Conservation (phyloP, 2,113 vertebrate genomes). For the Athene noctua region DNA sequence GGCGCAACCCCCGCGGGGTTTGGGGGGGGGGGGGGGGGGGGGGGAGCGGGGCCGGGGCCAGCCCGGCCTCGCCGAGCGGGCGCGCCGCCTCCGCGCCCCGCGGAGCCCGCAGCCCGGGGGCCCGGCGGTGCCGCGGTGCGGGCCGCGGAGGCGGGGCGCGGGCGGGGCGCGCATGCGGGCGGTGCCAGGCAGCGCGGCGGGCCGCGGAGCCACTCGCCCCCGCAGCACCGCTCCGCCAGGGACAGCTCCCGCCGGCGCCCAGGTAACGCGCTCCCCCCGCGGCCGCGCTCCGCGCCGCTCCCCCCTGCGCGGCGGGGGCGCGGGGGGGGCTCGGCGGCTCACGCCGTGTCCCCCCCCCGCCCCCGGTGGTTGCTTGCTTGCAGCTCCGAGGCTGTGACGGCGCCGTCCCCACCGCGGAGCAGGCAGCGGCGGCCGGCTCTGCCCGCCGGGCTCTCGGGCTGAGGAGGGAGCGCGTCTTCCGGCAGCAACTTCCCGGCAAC, state of each 20-base stretch:
- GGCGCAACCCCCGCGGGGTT: not conserved
- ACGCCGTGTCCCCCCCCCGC: not conserved
- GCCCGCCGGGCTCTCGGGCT: slow-evolving; percentile 55
- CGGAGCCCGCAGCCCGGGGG: not conserved
- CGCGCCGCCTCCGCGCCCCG: not conserved
- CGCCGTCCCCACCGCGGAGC: slow-evolving; percentile 70
- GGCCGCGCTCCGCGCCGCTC: not conserved
- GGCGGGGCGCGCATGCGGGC: slow-evolving; percentile 16
- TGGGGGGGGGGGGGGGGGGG: no score
- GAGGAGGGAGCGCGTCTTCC: slow-evolving; percentile 65
- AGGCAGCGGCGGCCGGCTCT: slow-evolving; percentile 53
- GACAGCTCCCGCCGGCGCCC: slow-evolving; percentile 70
- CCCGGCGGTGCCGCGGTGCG: not conserved
- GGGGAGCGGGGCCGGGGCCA: not conserved
- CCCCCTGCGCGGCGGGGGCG: not conserved
- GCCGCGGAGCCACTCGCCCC: slow-evolving; percentile 47
- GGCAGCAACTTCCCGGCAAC: slow-evolving; percentile 75
- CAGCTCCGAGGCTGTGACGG: slow-evolving; percentile 74
- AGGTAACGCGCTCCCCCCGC: slow-evolving; percentile 55
- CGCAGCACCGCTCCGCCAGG: slow-evolving; percentile 68
- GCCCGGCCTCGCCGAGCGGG: not conserved
- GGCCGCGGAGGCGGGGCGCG: not conserved
- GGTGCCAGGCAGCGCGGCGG: slow-evolving; percentile 3
- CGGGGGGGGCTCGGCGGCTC: not conserved
- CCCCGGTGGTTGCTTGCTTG: slow-evolving; percentile 63